Conservation (phyloP, 92 coral and sea anemone species). For the Desmophyllum pertusum region DNA sequence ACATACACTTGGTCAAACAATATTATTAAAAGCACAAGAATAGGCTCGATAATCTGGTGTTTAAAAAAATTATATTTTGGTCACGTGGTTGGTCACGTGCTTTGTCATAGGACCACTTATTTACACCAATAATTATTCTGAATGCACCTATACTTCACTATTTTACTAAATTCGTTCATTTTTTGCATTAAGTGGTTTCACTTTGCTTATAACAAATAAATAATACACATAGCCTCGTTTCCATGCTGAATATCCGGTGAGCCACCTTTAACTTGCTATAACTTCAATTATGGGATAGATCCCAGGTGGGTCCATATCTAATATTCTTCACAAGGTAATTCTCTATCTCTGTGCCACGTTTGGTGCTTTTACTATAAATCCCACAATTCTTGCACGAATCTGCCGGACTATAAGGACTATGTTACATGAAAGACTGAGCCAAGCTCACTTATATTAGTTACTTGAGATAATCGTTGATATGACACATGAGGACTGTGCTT, state of each 20-base stretch:
- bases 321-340: neutral
- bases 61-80: no score
- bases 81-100: neutral
- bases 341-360: neutral
- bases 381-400: conserved; percentile 23
- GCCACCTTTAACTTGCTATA: neutral
- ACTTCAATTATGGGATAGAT: neutral
- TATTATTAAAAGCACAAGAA: no score
- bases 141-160: neutral
- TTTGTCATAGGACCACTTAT: neutral
- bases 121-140: neutral
- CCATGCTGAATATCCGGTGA: neutral
- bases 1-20: no score
- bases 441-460: neutral
- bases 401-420: conserved; percentile 12
- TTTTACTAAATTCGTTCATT: neutral
- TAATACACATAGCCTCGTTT: neutral
- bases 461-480: neutral
- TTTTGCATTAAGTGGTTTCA: neutral
- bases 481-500: neutral
- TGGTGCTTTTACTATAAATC: conserved; percentile 9
- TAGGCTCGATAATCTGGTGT: no score
- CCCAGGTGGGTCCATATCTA: neutral
- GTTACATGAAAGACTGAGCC: neutral
- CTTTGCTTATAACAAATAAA: neutral